These are phyloP conservation scores for Sinocyclocheilus rhinocerous DNA, from an alignment of 2,113 vertebrate species.

Conservation along the genomic window DNA sequence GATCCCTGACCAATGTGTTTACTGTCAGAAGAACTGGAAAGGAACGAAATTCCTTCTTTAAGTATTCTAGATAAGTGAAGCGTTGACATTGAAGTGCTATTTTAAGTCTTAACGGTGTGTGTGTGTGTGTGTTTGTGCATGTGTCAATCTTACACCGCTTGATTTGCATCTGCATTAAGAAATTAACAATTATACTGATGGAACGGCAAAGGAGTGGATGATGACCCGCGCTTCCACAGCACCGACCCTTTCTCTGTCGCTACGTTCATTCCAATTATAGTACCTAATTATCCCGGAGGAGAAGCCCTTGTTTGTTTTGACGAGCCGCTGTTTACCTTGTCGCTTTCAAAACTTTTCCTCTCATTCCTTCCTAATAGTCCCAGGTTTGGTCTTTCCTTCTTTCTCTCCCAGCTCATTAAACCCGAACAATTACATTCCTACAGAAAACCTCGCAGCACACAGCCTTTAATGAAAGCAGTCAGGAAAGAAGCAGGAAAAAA, in stretches of 20 bases:
- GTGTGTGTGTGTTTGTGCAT: background rate
- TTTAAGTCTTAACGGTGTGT: background rate
- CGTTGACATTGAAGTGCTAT: background rate
- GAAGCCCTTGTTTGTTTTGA: constrained; percentile 51
- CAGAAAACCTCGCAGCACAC: constrained; percentile 35
- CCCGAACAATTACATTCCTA: constrained; percentile 57
- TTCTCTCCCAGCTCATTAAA: constrained; percentile 58
- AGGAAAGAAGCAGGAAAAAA: background rate
- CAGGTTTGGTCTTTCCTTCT: constrained; percentile 20
- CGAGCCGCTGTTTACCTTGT: constrained; percentile 48
- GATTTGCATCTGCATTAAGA: constrained; percentile 36
- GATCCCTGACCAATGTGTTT: constrained; percentile 21
- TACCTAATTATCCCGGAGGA: constrained; percentile 46
- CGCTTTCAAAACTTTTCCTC: constrained; percentile 42
- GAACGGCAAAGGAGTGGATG: constrained; percentile 7
- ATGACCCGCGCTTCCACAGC: constrained; percentile 30
- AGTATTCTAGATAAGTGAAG: background rate
- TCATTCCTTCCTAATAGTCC: constrained; percentile 44
- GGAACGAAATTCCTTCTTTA: background rate
- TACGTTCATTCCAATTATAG: constrained; percentile 44
- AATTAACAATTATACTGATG: constrained; percentile 41
- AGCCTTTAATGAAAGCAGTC: constrained; percentile 45
- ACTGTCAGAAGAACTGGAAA: background rate
- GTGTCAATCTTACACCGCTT: background rate
- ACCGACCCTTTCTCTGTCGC: constrained; percentile 3